Evolutionary conservation across 2,113 vertebrate species (phyloP).

Genomic region (Poeciliopsis turrubarensis): DNA sequence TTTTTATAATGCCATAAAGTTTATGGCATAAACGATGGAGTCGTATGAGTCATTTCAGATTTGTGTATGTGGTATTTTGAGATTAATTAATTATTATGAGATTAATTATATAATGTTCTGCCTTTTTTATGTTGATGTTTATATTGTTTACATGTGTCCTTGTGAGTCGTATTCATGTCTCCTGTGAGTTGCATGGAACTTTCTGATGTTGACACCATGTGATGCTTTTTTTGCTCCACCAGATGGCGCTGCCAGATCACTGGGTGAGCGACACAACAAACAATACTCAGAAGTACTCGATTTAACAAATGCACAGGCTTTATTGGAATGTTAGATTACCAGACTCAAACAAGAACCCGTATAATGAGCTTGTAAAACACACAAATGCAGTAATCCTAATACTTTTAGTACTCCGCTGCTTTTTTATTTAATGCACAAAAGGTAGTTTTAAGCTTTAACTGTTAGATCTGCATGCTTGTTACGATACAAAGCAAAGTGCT

Average conservation of each 20-base stretch:
- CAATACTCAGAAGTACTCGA: slow-evolving; percentile 27
- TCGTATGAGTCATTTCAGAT: too few species aligned
- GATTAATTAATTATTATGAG: too few species aligned
- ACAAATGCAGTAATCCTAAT: slow-evolving; percentile 54
- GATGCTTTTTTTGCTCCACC: slow-evolving; percentile 28
- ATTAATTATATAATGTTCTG: too few species aligned
- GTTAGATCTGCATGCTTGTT: slow-evolving; percentile 68
- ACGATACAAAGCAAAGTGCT: slow-evolving; percentile 51
- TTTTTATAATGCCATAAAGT: too few species aligned
- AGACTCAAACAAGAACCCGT: slow-evolving; percentile 63
- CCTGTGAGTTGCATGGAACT: neutral
- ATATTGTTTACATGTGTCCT: too few species aligned
- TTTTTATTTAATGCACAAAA: slow-evolving; percentile 54
- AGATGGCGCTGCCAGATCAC: slow-evolving; percentile 43
- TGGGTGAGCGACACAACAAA: neutral
- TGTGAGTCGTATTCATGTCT: too few species aligned
- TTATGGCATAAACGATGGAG: too few species aligned
- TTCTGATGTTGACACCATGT: neutral
- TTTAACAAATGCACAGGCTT: slow-evolving; percentile 71
- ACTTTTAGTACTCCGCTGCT: slow-evolving; percentile 16
- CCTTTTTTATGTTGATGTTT: too few species aligned
- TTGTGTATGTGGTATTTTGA: too few species aligned
- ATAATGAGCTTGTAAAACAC: slow-evolving; percentile 58
- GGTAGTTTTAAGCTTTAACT: slow-evolving; percentile 55
- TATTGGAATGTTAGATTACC: slow-evolving; percentile 72